Conservation (phyloP, 2,888 invertebrate genomes). For the Brenthis daphne region DNA sequence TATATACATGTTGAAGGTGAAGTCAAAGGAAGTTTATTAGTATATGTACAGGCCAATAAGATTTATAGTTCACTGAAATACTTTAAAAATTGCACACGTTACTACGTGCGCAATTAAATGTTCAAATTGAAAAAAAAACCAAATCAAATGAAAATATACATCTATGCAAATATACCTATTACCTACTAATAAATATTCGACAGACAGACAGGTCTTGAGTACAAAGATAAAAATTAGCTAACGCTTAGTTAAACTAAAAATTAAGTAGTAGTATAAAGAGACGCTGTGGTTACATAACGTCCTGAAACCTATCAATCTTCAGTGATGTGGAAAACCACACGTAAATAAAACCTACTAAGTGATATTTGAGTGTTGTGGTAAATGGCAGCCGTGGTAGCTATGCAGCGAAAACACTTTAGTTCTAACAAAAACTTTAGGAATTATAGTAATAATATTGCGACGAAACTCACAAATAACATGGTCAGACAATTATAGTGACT, state of each 20-base stretch:
- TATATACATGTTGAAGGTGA: constrained; percentile 63
- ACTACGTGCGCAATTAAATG: constrained; percentile 41
- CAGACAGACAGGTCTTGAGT: not conserved
- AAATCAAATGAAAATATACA: not conserved
- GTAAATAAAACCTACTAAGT: constrained; percentile 40
- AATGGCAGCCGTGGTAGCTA: constrained; percentile 24
- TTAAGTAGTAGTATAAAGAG: not conserved
- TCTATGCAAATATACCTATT: too few species aligned
- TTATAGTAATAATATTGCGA: not conserved
- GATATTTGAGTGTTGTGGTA: constrained; percentile 46
- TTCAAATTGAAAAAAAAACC: not conserved
- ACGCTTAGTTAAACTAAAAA: not conserved
- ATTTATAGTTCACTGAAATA: constrained; percentile 72
- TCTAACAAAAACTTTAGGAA: constrained; percentile 4
- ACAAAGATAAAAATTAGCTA: too few species aligned
- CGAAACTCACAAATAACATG: constrained; percentile 6
- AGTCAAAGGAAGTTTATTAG: constrained; percentile 73
- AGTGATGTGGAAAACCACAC: constrained; percentile 24
- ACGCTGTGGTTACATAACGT: constrained; percentile 21
- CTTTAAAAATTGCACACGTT: constrained; percentile 70
- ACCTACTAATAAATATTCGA: not conserved
- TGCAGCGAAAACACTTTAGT: constrained; percentile 36
- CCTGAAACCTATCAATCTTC: constrained; percentile 42
- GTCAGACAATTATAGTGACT: not conserved
- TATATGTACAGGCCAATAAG: constrained; percentile 59